These are phyloP conservation scores for Eupristina koningsbergeri DNA, from an alignment of 1,140 invertebrate genomes.

Conservation along the genomic window DNA sequence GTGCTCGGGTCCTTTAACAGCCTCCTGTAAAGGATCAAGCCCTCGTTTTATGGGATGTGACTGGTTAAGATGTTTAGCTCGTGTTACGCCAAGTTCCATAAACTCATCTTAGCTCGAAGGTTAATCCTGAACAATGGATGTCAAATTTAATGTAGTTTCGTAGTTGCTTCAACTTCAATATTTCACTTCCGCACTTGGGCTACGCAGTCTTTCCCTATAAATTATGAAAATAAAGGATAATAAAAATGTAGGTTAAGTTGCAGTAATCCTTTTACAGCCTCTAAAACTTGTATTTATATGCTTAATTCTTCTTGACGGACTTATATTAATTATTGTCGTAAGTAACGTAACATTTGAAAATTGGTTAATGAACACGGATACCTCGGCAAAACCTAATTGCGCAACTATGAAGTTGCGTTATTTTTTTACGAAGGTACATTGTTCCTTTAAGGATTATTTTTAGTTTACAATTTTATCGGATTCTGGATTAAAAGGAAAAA, in stretches of 20 bases:
- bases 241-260: not conserved
- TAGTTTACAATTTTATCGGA: too few species aligned
- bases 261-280: not conserved
- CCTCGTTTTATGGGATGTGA: slow-evolving; percentile 20
- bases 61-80: not conserved
- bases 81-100: not conserved
- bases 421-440: too few species aligned
- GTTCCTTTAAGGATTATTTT: too few species aligned
- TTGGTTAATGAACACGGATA: not conserved
- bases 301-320: not conserved
- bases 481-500: too few species aligned
- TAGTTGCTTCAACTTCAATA: not conserved
- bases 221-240: not conserved
- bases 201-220: not conserved
- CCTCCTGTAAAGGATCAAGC: slow-evolving; percentile 9
- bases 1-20: slow-evolving; percentile 9
- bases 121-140: slow-evolving; percentile 6
- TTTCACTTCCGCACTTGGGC: not conserved
- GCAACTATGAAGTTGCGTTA: too few species aligned
- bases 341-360: not conserved
- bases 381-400: too few species aligned
- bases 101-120: not conserved
- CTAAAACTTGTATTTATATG: not conserved
- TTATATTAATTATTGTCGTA: not conserved
- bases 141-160: slow-evolving; percentile 3